phyloP scores from a whole-genome alignment of 2,797 vertebrate species.

The Xenops minutus region DNA sequence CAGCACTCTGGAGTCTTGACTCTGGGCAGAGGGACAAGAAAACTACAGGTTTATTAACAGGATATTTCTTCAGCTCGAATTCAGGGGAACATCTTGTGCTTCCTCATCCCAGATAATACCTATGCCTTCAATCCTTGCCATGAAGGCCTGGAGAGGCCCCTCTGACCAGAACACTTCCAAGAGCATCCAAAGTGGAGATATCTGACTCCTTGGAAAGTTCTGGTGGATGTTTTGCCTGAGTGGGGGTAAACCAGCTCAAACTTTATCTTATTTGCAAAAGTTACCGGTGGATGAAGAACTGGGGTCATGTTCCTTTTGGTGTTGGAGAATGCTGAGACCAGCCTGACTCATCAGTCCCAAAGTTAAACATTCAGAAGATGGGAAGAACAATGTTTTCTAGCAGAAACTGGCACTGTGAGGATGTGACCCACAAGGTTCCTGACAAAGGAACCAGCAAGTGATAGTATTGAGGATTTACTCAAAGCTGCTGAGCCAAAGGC shows the following conservation, averaged over 20 bases:
- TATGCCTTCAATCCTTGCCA: not conserved
- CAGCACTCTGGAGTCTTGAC: not conserved
- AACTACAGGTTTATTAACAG: not conserved
- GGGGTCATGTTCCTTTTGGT: not conserved
- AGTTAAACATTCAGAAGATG: not conserved
- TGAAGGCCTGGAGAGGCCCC: not conserved
- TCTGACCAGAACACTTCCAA: not conserved
- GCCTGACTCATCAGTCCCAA: not conserved
- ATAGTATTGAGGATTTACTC: not conserved
- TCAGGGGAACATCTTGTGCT: not conserved
- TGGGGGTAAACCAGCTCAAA: not conserved
- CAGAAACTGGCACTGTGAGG: not conserved
- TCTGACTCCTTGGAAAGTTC: not conserved
- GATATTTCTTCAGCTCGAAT: not conserved
- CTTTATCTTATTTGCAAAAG: not conserved
- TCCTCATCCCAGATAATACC: not conserved
- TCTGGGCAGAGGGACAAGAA: not conserved
- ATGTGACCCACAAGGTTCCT: not conserved
- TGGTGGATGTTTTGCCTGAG: not conserved
- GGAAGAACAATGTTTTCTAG: not conserved
- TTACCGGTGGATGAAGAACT: fast-evolving
- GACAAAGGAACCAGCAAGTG: not conserved
- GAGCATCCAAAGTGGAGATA: not conserved
- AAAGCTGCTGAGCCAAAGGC: not conserved
- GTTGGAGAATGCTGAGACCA: not conserved